These are phyloP conservation scores for Mesoclemmys tuberculata DNA, from an alignment of 2,113 vertebrate genomes.

Conservation along the genomic window DNA sequence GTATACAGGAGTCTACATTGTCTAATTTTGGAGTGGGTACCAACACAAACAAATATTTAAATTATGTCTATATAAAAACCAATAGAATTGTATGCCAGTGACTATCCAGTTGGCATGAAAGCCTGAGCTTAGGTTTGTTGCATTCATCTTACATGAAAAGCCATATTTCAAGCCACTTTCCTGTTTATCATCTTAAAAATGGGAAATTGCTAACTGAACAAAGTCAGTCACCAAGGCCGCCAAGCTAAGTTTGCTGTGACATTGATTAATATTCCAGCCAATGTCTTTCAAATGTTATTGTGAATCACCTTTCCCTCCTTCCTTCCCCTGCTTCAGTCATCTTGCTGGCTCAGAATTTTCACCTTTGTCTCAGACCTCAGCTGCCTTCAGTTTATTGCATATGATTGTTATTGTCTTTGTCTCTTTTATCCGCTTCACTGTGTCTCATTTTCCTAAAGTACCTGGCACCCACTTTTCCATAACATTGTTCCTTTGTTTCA, in stretches of 20 bases:
- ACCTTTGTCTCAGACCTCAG: constrained; percentile 81
- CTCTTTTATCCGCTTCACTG: constrained; percentile 78
- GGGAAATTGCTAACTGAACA: constrained; percentile 65
- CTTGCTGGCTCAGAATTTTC: constrained; percentile 79
- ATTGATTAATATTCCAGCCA: constrained; percentile 77
- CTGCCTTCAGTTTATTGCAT: constrained; percentile 77
- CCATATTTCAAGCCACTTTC: constrained; percentile 53
- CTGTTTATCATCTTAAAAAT: constrained; percentile 76
- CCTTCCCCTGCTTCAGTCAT: constrained; percentile 82
- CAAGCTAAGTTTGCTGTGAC: constrained; percentile 65
- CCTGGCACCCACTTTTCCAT: constrained; percentile 82
- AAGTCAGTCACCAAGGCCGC: constrained; percentile 73
- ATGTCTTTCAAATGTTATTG: constrained; percentile 82
- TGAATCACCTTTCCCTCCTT: constrained; percentile 84
- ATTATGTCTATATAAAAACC: background rate
- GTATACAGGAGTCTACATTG: fast-evolving
- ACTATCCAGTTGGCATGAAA: background rate
- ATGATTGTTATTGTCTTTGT: constrained; percentile 79
- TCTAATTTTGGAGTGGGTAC: fast-evolving
- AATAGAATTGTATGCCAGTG: background rate
- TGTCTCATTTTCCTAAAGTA: constrained; percentile 84
- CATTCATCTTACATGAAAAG: background rate
- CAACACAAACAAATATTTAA: background rate
- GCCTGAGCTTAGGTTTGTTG: constrained; percentile 15
- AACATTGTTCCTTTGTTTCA: constrained; percentile 83